Evolutionary conservation across 2,888 invertebrate species (phyloP).

Genomic region (Epsilonema sp.): DNA sequence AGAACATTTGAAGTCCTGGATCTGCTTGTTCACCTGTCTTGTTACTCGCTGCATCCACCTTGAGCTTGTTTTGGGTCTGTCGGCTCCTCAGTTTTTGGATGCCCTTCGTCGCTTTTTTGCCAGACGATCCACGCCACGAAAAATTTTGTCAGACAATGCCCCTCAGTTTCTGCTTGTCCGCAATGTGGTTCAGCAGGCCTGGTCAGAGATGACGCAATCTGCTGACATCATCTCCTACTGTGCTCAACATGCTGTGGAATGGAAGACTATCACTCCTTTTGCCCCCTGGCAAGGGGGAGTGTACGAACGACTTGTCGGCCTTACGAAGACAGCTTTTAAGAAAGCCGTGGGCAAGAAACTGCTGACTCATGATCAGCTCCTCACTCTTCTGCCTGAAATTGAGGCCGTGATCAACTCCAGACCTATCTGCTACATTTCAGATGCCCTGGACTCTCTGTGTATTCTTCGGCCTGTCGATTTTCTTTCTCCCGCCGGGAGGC

Average conservation of each 20-base stretch:
- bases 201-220: neutral
- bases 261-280: slow-evolving; percentile 8
- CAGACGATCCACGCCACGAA: neutral
- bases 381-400: slow-evolving; percentile 6
- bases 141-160: slow-evolving; percentile 1
- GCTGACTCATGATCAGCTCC: slow-evolving; percentile 6
- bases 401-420: slow-evolving; percentile 8
- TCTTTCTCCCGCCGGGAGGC: neutral
- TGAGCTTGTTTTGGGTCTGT: neutral
- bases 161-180: neutral
- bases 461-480: slow-evolving; percentile 1
- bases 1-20: neutral
- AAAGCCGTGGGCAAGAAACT: slow-evolving; percentile 7
- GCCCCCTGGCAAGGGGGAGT: slow-evolving; percentile 9
- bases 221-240: neutral
- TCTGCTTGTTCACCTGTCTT: slow-evolving; percentile 3
- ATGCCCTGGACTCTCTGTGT: neutral
- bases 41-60: neutral
- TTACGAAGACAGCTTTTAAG: slow-evolving; percentile 4
- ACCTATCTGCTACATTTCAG: slow-evolving; percentile 9
- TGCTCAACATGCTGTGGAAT: slow-evolving; percentile 4
- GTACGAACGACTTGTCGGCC: slow-evolving; percentile 9
- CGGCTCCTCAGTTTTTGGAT: neutral
- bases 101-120: neutral
- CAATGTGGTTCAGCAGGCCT: neutral